Evolutionary conservation across 1,140 invertebrate species (phyloP), one percentile per base, ranked within the genome.

Genomic region (Nasonia giraulti): DNA sequence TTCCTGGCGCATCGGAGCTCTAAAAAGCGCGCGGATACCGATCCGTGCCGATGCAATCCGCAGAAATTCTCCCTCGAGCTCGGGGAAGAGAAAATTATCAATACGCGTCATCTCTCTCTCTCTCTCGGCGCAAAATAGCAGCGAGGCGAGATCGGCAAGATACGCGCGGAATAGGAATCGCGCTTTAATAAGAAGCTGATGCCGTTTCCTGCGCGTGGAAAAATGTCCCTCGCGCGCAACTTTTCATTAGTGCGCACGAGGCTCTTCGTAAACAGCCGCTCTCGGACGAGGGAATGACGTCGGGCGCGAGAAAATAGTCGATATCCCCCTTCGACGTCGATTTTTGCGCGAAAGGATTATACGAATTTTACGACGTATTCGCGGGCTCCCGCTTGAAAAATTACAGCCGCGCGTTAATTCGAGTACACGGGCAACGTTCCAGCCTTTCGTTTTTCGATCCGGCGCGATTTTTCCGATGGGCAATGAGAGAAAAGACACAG

Each of bases 341-440:
- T 27, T 27, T 27, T 27, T 27, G 27, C 27, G 27, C 27, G 27
- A 27, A 27, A 27, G 27, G 33, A 74, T 74, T 74, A 33, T 23
- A 37, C 23, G 10, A 33, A 74, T 44, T 75, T 75, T 44, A 75
- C n/a, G 73, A 75, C 20, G 73, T 75, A 75, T 75, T 75, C 44
- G 40, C 69, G 37, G 37, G 37, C 44, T 47, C 3, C 33, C 33
- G 33, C 33, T 37, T 6, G 33, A 37, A 37, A 37, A 37, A 37
- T 37, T 6, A 37, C 5, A 37, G 33, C 2, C 33, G 33, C 2
- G 33, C 33, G 2, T 37, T 37, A 27, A 27, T 27, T 27, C 27
- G 27, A 27, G 27, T 27, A 27, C 27, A 27, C 27, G 27, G 27
- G 27, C 27, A 27, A 27, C 33, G 33, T 37, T 37, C 5, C 33